Conservation (phyloP, 2,888 invertebrate genomes). For the Nymphalis polychloros region DNA sequence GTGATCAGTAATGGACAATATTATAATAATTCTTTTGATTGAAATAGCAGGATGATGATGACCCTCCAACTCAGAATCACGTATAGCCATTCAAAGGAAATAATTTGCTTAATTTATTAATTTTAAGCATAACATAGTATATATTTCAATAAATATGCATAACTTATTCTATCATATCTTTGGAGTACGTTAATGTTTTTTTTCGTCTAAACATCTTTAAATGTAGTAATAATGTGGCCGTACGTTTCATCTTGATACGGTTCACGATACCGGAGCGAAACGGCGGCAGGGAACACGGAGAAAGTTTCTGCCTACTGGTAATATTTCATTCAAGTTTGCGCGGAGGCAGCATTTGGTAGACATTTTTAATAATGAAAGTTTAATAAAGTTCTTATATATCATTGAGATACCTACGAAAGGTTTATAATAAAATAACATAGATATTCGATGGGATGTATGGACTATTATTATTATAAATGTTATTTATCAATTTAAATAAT, state of each 20-base stretch:
- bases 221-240: background rate
- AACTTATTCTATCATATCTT: background rate
- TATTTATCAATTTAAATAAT: too few species aligned
- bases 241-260: conserved; percentile 10
- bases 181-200: background rate
- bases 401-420: background rate
- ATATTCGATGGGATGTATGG: too few species aligned
- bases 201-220: background rate
- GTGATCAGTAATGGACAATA: too few species aligned
- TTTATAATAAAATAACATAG: too few species aligned
- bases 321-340: conserved; percentile 26
- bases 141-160: too few species aligned
- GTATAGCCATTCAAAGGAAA: too few species aligned
- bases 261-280: conserved; percentile 10
- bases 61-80: too few species aligned
- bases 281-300: conserved; percentile 14
- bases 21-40: too few species aligned
- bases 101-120: too few species aligned
- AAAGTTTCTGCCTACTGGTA: conserved; percentile 33
- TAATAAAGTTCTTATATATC: conserved; percentile 12
- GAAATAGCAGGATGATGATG: too few species aligned
- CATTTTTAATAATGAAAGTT: conserved; percentile 27
- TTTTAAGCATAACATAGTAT: too few species aligned
- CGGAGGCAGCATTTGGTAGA: conserved; percentile 24
- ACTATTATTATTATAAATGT: too few species aligned